phyloP scores from a whole-genome alignment of 2,113 vertebrate species.

The Rhagologus leucostigma region DNA sequence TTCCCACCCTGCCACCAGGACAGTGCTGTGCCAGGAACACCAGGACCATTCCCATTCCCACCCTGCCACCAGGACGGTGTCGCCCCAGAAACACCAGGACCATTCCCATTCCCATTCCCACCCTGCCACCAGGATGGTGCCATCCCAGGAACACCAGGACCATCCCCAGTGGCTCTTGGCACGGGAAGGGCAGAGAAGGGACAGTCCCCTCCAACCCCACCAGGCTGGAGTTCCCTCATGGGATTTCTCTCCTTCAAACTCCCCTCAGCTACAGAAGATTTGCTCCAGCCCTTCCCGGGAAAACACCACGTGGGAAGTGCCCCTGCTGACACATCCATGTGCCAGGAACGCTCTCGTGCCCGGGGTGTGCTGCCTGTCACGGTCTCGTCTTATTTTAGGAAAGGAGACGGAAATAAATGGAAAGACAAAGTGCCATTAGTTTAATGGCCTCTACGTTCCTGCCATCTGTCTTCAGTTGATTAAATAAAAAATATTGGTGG shows the following conservation, averaged over 20 bases:
- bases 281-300: not conserved
- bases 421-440: slow-evolving; percentile 53
- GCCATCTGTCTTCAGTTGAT: slow-evolving; percentile 68
- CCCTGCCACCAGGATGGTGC: no score
- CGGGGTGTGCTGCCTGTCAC: not conserved
- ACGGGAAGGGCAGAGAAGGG: rapidly evolving
- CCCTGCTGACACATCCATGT: not conserved
- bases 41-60: no score
- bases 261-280: not conserved
- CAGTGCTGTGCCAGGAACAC: no score
- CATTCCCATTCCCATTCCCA: no score
- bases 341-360: not conserved
- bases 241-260: not conserved
- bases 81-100: no score
- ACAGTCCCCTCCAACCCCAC: not conserved
- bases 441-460: slow-evolving; percentile 59
- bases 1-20: no score
- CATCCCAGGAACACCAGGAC: not conserved
- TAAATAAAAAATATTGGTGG: slow-evolving; percentile 66
- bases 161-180: not conserved
- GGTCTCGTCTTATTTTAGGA: not conserved
- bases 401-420: slow-evolving; percentile 43
- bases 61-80: no score
- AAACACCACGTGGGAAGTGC: rapidly evolving
- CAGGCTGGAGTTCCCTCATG: not conserved